phyloP scores from a whole-genome alignment of 64 coral and sea anemone species.

The Pachyseris speciosa region DNA sequence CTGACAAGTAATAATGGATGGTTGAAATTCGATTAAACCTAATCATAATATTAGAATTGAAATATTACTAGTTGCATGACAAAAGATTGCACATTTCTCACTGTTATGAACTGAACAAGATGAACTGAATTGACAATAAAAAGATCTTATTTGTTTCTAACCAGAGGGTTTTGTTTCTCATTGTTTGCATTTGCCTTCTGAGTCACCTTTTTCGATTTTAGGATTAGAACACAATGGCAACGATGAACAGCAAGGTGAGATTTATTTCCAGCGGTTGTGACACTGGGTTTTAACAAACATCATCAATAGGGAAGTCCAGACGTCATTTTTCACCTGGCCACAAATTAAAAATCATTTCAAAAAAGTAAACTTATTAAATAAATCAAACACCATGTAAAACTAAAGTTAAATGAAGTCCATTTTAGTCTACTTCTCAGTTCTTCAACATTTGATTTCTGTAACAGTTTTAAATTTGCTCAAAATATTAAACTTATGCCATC shows the following conservation, averaged over 20 bases:
- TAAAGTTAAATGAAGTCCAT: not conserved
- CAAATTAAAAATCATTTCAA: not conserved
- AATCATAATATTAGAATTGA: not conserved
- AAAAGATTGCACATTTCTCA: too few species aligned
- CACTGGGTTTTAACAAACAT: not conserved
- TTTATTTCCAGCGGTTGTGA: not conserved
- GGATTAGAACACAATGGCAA: conserved; percentile 12
- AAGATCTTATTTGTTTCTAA: not conserved
- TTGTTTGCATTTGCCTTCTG: not conserved
- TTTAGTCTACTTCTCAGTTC: not conserved
- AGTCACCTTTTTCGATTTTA: not conserved
- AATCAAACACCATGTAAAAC: not conserved
- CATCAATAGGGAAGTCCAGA: not conserved
- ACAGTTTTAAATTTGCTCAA: not conserved
- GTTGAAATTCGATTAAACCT: not conserved
- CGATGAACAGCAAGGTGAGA: conserved; percentile 26
- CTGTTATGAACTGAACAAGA: not conserved
- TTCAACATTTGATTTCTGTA: not conserved
- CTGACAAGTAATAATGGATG: not conserved
- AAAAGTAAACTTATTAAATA: too few species aligned
- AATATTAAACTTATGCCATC: conserved; percentile 7
- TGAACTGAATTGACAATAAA: not conserved
- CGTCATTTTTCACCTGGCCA: not conserved
- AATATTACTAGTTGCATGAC: not conserved
- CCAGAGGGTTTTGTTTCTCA: not conserved